Evolutionary conservation across 2,888 invertebrate species (phyloP).

Genomic region (Eupelmus urozonus): DNA sequence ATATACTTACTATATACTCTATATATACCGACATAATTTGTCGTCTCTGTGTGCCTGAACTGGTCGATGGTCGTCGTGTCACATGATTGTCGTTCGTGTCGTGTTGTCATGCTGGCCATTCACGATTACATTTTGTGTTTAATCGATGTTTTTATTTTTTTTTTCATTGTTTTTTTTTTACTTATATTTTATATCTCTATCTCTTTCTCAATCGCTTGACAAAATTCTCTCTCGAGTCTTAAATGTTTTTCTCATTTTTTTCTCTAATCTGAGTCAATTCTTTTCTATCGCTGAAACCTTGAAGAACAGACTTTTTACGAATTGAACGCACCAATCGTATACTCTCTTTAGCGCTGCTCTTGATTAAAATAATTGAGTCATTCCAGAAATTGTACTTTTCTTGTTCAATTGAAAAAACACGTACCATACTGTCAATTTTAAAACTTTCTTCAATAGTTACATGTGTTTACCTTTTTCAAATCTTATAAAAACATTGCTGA

Average conservation of each 20-base stretch:
- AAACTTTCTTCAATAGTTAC: not conserved
- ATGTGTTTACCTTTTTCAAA: not conserved
- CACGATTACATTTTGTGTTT: slow-evolving; percentile 53
- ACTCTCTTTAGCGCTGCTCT: slow-evolving; percentile 38
- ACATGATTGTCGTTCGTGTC: slow-evolving; percentile 78
- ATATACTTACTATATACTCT: slow-evolving; percentile 60
- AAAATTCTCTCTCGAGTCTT: slow-evolving; percentile 10
- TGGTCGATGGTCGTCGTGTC: slow-evolving; percentile 78
- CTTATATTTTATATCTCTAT: slow-evolving; percentile 5
- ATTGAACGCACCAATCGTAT: slow-evolving; percentile 35
- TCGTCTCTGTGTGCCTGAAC: slow-evolving; percentile 77
- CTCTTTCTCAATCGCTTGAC: slow-evolving; percentile 29
- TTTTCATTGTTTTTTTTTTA: slow-evolving; percentile 29
- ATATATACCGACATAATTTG: slow-evolving; percentile 72
- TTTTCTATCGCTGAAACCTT: slow-evolving; percentile 21
- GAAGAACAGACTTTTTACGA: slow-evolving; percentile 35
- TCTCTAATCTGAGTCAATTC: slow-evolving; percentile 7
- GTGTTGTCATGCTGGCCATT: slow-evolving; percentile 78
- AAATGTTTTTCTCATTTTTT: not conserved
- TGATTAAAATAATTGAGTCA: not conserved
- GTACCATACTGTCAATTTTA: not conserved
- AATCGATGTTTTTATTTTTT: slow-evolving; percentile 30
- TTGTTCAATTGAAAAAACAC: not conserved
- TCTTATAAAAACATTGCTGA: too few species aligned
- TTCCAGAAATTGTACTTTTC: not conserved